Evolutionary conservation across 2,113 vertebrate genomes (phyloP).

Genomic region (Phasianus colchicus): DNA sequence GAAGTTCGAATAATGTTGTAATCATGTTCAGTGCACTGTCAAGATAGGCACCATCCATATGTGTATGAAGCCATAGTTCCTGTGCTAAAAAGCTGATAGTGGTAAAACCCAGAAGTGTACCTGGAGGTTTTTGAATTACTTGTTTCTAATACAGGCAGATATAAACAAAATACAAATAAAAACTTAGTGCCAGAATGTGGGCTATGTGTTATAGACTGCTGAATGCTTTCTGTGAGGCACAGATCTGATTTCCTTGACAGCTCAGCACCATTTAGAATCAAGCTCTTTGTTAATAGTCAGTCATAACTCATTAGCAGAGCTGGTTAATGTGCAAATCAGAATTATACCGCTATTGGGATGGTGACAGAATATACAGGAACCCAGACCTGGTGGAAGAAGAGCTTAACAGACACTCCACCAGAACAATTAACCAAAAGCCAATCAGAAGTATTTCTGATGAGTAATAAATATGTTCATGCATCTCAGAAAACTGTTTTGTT

Average conservation of each 20-base stretch:
- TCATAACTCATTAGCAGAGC: background rate
- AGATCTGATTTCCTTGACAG: background rate
- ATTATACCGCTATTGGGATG: background rate
- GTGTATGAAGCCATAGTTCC: rapidly evolving
- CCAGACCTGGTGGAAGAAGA: background rate
- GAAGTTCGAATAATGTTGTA: background rate
- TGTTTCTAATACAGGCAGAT: background rate
- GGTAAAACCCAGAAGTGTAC: background rate
- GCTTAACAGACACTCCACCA: background rate
- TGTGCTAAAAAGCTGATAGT: background rate
- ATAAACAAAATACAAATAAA: background rate
- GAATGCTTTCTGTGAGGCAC: background rate
- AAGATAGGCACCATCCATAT: background rate
- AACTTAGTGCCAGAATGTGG: background rate
- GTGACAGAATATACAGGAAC: background rate
- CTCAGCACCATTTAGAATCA: background rate
- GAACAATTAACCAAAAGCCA: background rate
- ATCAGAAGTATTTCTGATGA: background rate
- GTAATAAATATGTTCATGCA: rapidly evolving
- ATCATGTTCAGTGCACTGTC: background rate
- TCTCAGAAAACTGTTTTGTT: background rate
- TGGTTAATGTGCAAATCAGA: background rate
- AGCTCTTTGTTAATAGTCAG: background rate
- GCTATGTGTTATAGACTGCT: background rate
- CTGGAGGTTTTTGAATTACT: background rate